phyloP scores from a whole-genome alignment of 2,797 vertebrate genomes.

The Macroramphosus scolopax region DNA sequence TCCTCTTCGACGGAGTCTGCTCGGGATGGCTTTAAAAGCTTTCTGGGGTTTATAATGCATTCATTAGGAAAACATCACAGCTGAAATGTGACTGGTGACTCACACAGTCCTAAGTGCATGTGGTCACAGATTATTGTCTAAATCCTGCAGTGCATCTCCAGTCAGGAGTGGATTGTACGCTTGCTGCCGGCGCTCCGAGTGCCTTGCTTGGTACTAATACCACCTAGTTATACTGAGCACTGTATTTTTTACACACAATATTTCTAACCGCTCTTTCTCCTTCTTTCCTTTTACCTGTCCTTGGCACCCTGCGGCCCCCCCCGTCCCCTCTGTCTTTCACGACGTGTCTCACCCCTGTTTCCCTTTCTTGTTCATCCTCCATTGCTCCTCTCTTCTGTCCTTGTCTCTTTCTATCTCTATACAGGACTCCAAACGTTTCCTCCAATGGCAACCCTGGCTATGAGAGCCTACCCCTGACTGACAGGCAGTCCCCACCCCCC shows the following conservation, averaged over 20 bases:
- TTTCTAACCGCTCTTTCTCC: conserved; percentile 73
- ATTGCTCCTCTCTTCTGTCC: conserved; percentile 50
- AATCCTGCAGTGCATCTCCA: conserved; percentile 45
- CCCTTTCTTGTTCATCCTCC: conserved; percentile 61
- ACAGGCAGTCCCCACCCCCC: conserved; percentile 86
- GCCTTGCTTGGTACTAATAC: conserved; percentile 38
- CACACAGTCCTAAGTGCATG: conserved; percentile 43
- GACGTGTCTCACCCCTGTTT: conserved; percentile 65
- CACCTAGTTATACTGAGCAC: conserved; percentile 41
- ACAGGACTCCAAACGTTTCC: conserved; percentile 96
- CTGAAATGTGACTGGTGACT: conserved; percentile 38
- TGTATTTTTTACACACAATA: conserved; percentile 60
- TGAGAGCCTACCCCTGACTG: conserved; percentile 87
- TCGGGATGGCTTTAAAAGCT: conserved; percentile 54
- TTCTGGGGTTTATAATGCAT: conserved; percentile 44
- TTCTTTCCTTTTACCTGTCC: conserved; percentile 70
- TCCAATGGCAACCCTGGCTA: conserved; percentile 97
- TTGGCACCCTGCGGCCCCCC: conserved; percentile 53
- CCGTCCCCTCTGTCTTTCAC: conserved; percentile 59
- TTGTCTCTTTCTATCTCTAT: conserved; percentile 78
- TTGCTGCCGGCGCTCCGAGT: conserved; percentile 40
- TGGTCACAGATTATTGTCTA: conserved; percentile 49
- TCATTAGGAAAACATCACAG: conserved; percentile 35
- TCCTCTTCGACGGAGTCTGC: conserved; percentile 40
- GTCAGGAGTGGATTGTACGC: conserved; percentile 59